phyloP scores from a whole-genome alignment of 2,888 invertebrate genomes.

The Chromoteleia sp. region DNA sequence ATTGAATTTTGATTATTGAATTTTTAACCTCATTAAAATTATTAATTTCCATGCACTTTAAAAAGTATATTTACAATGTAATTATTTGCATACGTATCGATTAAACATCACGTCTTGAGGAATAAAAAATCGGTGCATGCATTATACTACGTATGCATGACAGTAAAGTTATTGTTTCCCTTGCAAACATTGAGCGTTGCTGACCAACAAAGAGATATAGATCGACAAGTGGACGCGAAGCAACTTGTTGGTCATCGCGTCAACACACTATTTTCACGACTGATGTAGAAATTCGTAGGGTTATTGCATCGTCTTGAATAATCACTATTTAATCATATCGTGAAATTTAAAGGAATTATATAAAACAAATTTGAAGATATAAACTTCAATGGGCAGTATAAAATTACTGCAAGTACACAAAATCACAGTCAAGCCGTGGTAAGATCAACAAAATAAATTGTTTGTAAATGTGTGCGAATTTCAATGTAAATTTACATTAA shows the following conservation, averaged over 20 bases:
- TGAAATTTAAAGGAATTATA: no score
- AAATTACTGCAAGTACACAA: no score
- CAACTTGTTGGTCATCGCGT: constrained; percentile 56
- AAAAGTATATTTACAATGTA: constrained; percentile 6
- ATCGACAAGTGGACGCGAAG: constrained; percentile 49
- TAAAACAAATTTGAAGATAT: no score
- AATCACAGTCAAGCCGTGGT: no score
- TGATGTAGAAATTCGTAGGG: not conserved
- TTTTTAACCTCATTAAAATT: not conserved
- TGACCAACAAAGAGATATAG: constrained; percentile 49
- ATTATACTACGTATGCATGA: constrained; percentile 23
- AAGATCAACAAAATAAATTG: no score
- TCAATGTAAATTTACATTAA: no score
- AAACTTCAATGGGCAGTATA: no score
- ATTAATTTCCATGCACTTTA: not conserved
- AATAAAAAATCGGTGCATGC: constrained; percentile 15
- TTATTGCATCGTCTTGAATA: no score
- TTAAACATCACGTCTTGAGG: constrained; percentile 18
- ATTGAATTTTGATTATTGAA: constrained; percentile 2
- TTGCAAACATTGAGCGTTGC: constrained; percentile 27
- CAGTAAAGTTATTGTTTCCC: constrained; percentile 48
- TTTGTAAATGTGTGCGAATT: no score
- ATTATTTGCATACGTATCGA: constrained; percentile 16
- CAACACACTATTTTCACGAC: constrained; percentile 32
- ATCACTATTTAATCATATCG: no score